Conservation (phyloP, 2,888 invertebrate genomes). For the Sabatieria punctata region DNA sequence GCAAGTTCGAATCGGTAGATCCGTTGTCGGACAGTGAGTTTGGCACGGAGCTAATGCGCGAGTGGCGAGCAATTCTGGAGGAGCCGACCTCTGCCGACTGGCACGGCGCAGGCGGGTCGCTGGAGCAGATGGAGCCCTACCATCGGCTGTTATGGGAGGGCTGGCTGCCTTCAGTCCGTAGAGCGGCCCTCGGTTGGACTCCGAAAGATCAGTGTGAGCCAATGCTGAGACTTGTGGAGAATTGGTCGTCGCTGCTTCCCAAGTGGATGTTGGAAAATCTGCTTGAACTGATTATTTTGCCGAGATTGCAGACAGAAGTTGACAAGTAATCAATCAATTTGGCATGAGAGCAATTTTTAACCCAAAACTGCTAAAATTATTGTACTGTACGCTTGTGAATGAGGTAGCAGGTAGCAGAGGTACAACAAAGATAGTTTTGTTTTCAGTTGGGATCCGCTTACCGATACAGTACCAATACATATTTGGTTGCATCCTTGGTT, state of each 20-base stretch:
- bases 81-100: slow-evolving; percentile 11
- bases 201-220: slow-evolving; percentile 55
- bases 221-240: slow-evolving; percentile 57
- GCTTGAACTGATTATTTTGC: slow-evolving; percentile 61
- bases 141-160: slow-evolving; percentile 72
- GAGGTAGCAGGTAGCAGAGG: too few species aligned
- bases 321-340: too few species aligned
- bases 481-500: slow-evolving; percentile 96
- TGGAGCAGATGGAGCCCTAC: slow-evolving; percentile 44
- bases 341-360: too few species aligned
- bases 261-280: slow-evolving; percentile 64
- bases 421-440: too few species aligned
- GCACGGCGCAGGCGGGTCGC: neutral
- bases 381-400: too few species aligned
- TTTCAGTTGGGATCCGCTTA: slow-evolving; percentile 69
- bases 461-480: slow-evolving; percentile 84
- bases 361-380: too few species aligned
- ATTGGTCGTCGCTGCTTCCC: slow-evolving; percentile 63
- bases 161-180: slow-evolving; percentile 59
- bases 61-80: slow-evolving; percentile 36
- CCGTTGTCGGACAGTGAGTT: too few species aligned
- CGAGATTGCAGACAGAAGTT: slow-evolving; percentile 49
- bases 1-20: too few species aligned
- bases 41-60: slow-evolving; percentile 33
- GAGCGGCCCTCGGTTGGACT: slow-evolving; percentile 47